A percentile compares a stretch with the other conserved stretches of the same genome.
Conservation (phyloP, 2,888 invertebrate species). For the Sesia bembeciformis region DNA sequence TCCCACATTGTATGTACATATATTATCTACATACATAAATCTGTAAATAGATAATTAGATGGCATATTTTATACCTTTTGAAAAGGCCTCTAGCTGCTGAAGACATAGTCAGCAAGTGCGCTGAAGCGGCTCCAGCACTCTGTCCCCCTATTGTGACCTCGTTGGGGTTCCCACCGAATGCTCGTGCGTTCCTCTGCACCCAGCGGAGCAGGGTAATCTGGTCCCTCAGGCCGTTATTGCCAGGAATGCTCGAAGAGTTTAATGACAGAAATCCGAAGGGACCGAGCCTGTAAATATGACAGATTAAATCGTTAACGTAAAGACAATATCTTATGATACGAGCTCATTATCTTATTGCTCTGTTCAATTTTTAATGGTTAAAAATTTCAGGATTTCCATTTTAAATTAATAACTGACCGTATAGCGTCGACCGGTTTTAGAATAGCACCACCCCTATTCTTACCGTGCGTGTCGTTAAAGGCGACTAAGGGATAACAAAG, state of each 20-base stretch:
- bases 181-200: conserved; percentile 44
- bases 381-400: too few species aligned
- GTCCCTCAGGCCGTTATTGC: conserved; percentile 64
- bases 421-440: too few species aligned
- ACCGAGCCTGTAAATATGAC: conserved; percentile 38
- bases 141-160: conserved; percentile 57
- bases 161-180: conserved; percentile 54
- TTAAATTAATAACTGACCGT: too few species aligned
- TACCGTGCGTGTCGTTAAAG: too few species aligned
- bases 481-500: too few species aligned
- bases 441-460: too few species aligned
- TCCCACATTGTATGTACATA: too few species aligned
- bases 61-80: conserved; percentile 25
- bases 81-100: conserved; percentile 44
- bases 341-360: too few species aligned
- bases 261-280: conserved; percentile 60
- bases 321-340: too few species aligned
- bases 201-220: conserved; percentile 51
- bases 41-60: background rate
- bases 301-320: background rate
- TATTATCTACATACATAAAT: background rate
- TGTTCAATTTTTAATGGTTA: too few species aligned
- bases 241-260: conserved; percentile 43
- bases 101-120: conserved; percentile 46
- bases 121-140: conserved; percentile 49